Evolutionary conservation across 2,797 vertebrate genomes (phyloP), one percentile per base, ranked within the genome.

Genomic region (Ficedula albicollis): DNA sequence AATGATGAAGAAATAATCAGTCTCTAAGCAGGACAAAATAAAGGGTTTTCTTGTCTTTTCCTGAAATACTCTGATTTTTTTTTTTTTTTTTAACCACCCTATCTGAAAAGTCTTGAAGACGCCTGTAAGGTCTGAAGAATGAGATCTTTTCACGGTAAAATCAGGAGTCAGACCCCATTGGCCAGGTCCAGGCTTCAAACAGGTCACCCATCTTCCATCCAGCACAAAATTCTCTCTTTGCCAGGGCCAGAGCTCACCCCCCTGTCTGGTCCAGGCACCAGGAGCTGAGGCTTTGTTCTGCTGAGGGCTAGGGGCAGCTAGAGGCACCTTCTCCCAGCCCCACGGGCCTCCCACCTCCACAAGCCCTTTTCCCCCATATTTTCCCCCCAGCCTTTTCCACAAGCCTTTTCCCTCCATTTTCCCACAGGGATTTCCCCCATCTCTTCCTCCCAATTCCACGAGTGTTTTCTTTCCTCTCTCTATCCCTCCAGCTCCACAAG

Each of bases 261-360:
- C 21, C 49, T 15, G 12, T 3, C 30, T 15, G 58, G 1, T 5
- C 36, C 18, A 17, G 29, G 20, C 2, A 2, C 8, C 3, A 19
- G 11, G 26, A 27, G 56, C 70, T 3, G n/a, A 54, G 38, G 30
- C 5, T 36, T 68, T 3, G 2, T 13, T 32, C n/a, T 5, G 6
- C 30, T 3, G 1, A 26, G 17, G 1, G 39, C 22, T 13, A 1
- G 25, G 0, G 9, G 32, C 58, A 51, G 25, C 32, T 18, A 2
- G 20, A 0, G 29, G 20, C 29, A 23, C 15, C 46, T 38, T 30
- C 8, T 7, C 48, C 55, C 25, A 34, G 0, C 13, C 7, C 84
- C 51, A 49, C 26, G 17, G 7, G 34, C 23, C 9, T 38, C 44
- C 44, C 44, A 46, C 6, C 21, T 29, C 32, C 25, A 63, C 48